These are phyloP conservation scores for Clanis bilineata DNA, from an alignment of 2,888 invertebrate genomes.

Conservation along the genomic window DNA sequence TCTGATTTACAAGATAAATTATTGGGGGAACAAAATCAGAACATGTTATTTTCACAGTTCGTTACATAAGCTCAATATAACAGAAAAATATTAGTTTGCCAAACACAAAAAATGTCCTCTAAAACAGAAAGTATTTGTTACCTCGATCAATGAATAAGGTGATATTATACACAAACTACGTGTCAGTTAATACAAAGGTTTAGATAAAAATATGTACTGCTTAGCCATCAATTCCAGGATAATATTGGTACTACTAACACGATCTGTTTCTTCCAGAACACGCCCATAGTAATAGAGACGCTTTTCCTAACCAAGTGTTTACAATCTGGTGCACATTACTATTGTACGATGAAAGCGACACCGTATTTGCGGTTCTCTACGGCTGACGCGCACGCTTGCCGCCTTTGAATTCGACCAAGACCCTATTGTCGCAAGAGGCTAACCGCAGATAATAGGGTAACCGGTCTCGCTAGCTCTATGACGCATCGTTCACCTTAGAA, in stretches of 20 bases:
- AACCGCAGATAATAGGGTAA: slow-evolving; percentile 63
- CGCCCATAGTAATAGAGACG: slow-evolving; percentile 6
- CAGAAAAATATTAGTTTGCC: slow-evolving; percentile 1
- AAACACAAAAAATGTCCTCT: background rate
- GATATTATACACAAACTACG: background rate
- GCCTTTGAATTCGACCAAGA: slow-evolving; percentile 62
- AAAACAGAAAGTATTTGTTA: background rate
- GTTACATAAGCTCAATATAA: background rate
- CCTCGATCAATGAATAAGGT: no score
- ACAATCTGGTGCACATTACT: slow-evolving; percentile 38
- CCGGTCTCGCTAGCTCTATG: slow-evolving; percentile 62
- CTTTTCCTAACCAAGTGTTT: slow-evolving; percentile 29
- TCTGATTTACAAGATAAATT: no score
- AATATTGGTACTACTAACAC: background rate
- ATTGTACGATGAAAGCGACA: slow-evolving; percentile 71
- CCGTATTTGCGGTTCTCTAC: slow-evolving; percentile 49
- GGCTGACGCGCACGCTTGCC: slow-evolving; percentile 51
- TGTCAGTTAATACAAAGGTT: background rate
- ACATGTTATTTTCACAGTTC: background rate
- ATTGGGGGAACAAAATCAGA: background rate
- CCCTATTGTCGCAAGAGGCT: slow-evolving; percentile 55
- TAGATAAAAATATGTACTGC: background rate
- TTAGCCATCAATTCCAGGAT: background rate
- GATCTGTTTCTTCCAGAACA: background rate
- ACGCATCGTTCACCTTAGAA: slow-evolving; percentile 60